Base-by-base conservation (phyloP, 2,888 invertebrate genomes). In the Eupeodes luniger region DNA sequence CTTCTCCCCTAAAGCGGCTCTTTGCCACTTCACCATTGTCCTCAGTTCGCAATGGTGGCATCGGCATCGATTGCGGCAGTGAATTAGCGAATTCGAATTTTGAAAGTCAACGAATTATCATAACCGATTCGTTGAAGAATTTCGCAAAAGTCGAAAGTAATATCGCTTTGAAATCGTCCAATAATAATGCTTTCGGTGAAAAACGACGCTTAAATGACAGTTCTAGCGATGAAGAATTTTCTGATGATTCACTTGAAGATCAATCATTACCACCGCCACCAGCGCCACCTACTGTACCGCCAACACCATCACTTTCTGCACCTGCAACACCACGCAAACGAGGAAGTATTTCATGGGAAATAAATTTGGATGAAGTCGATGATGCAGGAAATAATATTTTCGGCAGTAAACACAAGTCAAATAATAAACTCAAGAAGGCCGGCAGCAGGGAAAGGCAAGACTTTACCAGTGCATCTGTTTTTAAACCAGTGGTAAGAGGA, bases 271-370 rank as follows among this genome's bases (percentile, higher is more conserved):
- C 96, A 57, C 96, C 96, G 62, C 96, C 95, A 16, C 94, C 95
- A 16, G 94, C 94, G 62, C 93, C 94, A 75, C 91, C 92, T 69
- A 90, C 92, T 49, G 90, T 92, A 87, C 93, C 93, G 6, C 93
- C 94, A 64, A 92, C 95, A 89, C 94, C 95, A 90, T 91, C 90
- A 14, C 86, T 91, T 55, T 93, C 93, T 16, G 93, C 93, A 14
- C 95, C 95, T 53, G 93, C 94, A 81, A 95, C 95, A 89, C 95
- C 95, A 90, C 95, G 95, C 92, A 97, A 97, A 94, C 95, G 97
- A 91, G 96, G 96, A 92, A 97, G 97, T 92, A 97, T 97, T 90
- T 97, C 97, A 89, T 97, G 97, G 97, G 97, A 97, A 94, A 97
- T 97, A 89, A 96, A 97, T 89, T 95, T 97, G 91, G 96, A 96